Evolutionary conservation across 2,797 vertebrate genomes (phyloP).

Genomic region (Lemur catta): DNA sequence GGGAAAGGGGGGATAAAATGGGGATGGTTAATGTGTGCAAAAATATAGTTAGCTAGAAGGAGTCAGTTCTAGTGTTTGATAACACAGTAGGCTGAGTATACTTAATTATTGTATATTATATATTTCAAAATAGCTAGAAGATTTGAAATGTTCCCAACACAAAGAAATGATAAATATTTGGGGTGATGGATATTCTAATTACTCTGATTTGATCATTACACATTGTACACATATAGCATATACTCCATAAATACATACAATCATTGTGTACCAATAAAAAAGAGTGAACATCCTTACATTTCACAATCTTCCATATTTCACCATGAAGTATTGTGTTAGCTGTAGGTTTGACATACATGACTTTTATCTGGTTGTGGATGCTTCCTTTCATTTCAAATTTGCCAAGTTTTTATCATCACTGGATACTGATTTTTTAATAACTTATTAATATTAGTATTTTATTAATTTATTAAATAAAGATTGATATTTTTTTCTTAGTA

Average conservation of each 20-base stretch:
- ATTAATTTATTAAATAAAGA: not conserved
- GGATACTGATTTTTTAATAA: not conserved
- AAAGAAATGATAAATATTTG: not conserved
- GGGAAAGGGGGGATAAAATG: no score
- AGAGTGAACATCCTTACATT: not conserved
- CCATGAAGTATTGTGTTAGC: not conserved
- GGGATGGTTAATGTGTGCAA: no score
- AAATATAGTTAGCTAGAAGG: no score
- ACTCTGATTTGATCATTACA: not conserved
- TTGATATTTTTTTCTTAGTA: not conserved
- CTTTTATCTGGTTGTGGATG: not conserved
- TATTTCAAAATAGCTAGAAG: no score
- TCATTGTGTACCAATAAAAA: not conserved
- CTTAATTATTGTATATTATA: no score
- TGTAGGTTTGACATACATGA: not conserved
- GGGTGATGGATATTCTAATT: not conserved
- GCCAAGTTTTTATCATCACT: not conserved
- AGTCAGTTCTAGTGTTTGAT: no score
- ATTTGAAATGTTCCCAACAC: not conserved
- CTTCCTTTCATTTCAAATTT: not conserved
- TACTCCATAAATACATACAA: not conserved
- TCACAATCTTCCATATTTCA: not conserved
- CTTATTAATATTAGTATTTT: not conserved
- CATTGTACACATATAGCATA: not conserved
- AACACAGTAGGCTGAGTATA: no score